Conservation (phyloP, 2,797 vertebrate genomes). For the Hozukius guyotensis region DNA sequence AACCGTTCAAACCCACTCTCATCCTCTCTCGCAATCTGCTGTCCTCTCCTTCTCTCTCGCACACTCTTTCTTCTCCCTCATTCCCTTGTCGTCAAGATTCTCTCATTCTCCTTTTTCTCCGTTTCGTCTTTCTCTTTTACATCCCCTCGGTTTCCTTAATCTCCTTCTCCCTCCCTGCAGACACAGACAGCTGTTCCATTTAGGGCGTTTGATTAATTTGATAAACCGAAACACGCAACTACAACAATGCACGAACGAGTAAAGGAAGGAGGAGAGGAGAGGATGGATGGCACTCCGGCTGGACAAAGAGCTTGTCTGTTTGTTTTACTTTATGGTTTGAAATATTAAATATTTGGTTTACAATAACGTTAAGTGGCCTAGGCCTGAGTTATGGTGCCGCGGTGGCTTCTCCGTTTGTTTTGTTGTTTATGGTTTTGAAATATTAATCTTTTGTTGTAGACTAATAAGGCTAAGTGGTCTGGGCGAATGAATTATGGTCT, state of each 20-base stretch:
- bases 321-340: constrained; percentile 64
- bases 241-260: not conserved
- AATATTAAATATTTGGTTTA: constrained; percentile 81
- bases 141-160: constrained; percentile 3
- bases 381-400: constrained; percentile 69
- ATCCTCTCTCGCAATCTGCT: constrained; percentile 12
- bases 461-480: constrained; percentile 82
- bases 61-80: not conserved
- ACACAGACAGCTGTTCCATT: constrained; percentile 43
- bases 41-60: not conserved
- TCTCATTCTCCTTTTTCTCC: not conserved
- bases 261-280: not conserved
- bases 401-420: constrained; percentile 72
- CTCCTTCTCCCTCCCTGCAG: constrained; percentile 3
- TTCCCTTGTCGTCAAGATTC: not conserved
- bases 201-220: constrained; percentile 35
- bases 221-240: constrained; percentile 6
- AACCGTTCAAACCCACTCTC: constrained; percentile 9
- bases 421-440: constrained; percentile 77
- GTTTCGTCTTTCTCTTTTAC: not conserved
- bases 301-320: constrained; percentile 40
- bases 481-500: constrained; percentile 67
- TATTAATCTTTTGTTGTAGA: constrained; percentile 73
- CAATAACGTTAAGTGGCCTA: constrained; percentile 77
- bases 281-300: constrained; percentile 13